Evolutionary conservation across 2,113 vertebrate genomes (phyloP).

Genomic region (Periophthalmus modestus): DNA sequence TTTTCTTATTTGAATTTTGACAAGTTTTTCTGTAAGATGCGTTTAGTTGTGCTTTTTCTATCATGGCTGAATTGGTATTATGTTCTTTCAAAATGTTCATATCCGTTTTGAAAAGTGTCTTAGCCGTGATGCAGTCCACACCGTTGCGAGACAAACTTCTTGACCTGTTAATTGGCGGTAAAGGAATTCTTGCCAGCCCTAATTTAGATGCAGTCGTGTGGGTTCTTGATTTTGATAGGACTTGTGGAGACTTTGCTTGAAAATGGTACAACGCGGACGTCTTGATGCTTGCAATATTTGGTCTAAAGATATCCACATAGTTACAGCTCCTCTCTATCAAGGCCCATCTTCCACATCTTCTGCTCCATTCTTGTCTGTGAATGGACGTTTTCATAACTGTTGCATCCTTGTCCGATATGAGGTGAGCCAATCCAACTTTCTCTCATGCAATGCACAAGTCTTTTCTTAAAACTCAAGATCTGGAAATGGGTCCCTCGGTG

Average conservation of each 20-base stretch:
- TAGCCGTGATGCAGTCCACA: neutral
- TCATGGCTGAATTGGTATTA: neutral
- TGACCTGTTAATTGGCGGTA: slow-evolving; percentile 65
- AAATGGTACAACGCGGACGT: neutral
- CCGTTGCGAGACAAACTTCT: slow-evolving; percentile 16
- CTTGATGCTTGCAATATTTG: slow-evolving; percentile 3
- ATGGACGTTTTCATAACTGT: slow-evolving; percentile 54
- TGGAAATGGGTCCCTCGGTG: too few relatives aligned
- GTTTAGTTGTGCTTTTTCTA: slow-evolving; percentile 15
- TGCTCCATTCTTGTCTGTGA: slow-evolving; percentile 44
- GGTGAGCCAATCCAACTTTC: neutral
- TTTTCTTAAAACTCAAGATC: neutral
- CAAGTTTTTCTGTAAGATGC: slow-evolving; percentile 2
- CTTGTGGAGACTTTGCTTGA: slow-evolving; percentile 9
- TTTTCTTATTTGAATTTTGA: slow-evolving; percentile 17
- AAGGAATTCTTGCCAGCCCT: slow-evolving; percentile 12
- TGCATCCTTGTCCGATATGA: neutral
- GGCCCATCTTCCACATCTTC: slow-evolving; percentile 33
- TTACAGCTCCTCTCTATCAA: slow-evolving; percentile 14
- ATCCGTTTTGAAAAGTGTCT: neutral
- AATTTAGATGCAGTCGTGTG: slow-evolving; percentile 18
- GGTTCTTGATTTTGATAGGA: slow-evolving; percentile 24
- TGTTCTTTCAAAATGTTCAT: slow-evolving; percentile 10
- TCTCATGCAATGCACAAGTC: neutral
- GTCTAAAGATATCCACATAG: slow-evolving; percentile 24